A percentile compares a stretch with the other conserved stretches of the same genome.
These are phyloP conservation scores for Aramus guarauna DNA, from an alignment of 2,113 vertebrate species.

Conservation along the genomic window DNA sequence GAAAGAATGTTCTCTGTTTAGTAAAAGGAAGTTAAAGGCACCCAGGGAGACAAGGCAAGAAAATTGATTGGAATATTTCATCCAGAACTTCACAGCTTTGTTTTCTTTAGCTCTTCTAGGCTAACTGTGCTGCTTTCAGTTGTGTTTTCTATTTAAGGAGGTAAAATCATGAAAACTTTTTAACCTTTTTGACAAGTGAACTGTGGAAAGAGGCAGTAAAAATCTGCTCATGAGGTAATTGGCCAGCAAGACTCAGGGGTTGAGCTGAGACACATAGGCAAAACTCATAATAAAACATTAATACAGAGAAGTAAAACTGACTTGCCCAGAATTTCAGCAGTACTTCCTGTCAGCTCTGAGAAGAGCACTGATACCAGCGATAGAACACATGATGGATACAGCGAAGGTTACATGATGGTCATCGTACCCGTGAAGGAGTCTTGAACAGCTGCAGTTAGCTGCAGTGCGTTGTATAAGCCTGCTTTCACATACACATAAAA, in stretches of 20 bases:
- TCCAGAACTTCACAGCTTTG: neutral
- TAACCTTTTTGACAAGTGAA: neutral
- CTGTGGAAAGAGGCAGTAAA: neutral
- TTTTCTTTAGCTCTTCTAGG: neutral
- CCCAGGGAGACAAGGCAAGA: neutral
- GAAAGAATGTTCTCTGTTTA: neutral
- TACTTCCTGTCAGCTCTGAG: constrained; percentile 22
- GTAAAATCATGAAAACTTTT: neutral
- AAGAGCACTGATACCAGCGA: neutral
- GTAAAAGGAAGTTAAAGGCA: neutral
- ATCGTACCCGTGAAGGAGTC: neutral
- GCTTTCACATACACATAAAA: neutral
- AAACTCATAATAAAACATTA: neutral
- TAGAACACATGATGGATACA: neutral
- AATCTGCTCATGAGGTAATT: neutral
- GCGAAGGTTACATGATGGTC: neutral
- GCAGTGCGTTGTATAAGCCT: neutral
- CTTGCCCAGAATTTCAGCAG: neutral
- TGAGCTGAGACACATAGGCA: neutral
- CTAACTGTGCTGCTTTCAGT: neutral
- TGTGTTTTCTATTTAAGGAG: neutral
- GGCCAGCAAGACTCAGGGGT: neutral
- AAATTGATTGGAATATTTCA: neutral
- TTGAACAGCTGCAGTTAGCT: neutral
- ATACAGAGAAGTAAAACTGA: constrained; percentile 36